Evolutionary conservation across 1,140 invertebrate genomes (phyloP).

Genomic region (Tetramorium simillimum): DNA sequence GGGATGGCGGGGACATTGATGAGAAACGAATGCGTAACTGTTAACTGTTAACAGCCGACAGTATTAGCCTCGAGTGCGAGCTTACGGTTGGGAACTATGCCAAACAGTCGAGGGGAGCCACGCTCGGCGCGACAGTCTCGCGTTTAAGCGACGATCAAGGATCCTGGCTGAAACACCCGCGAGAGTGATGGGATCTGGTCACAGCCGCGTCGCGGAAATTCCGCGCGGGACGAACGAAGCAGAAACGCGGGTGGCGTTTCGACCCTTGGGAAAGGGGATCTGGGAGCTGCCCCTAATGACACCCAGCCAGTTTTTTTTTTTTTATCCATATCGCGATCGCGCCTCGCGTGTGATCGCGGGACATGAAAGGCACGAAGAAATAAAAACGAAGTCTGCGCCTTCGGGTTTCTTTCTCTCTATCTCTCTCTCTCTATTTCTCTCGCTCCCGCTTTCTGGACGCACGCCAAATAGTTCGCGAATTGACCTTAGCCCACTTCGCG

Average conservation of each 20-base stretch:
- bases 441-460: slow-evolving; percentile 59
- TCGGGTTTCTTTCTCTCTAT: background rate
- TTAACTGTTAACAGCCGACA: background rate
- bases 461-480: slow-evolving; percentile 74
- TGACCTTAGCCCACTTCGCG: slow-evolving; percentile 76
- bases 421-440: background rate
- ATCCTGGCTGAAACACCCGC: background rate
- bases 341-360: slow-evolving; percentile 28
- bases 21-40: background rate
- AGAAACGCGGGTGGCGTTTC: background rate
- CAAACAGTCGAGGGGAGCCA: slow-evolving; percentile 36
- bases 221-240: background rate
- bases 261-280: background rate
- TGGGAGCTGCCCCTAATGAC: background rate
- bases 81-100: slow-evolving; percentile 39
- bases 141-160: slow-evolving; percentile 32
- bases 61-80: background rate
- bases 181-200: slow-evolving; percentile 21
- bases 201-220: background rate
- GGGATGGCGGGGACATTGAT: background rate
- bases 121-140: slow-evolving; percentile 14
- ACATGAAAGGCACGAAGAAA: background rate
- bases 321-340: slow-evolving; percentile 30
- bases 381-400: background rate
- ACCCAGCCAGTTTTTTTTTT: slow-evolving; percentile 1